Percentiles rank a stretch among this genome's conserved stretches.
Evolutionary conservation across 1,140 invertebrate species (phyloP).

Genomic region (Drosophila hydei): DNA sequence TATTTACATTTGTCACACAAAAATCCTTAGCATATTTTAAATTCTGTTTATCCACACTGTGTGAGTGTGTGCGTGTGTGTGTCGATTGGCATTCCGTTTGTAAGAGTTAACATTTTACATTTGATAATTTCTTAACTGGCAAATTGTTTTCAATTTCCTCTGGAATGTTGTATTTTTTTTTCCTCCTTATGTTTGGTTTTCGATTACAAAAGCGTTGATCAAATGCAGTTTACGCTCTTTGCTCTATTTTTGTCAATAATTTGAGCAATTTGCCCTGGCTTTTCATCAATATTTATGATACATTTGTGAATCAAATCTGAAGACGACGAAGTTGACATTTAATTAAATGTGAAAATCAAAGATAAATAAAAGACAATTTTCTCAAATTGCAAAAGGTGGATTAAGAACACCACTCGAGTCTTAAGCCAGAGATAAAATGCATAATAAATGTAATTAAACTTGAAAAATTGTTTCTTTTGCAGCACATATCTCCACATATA

Average conservation of each 20-base stretch:
- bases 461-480: too few relatives aligned
- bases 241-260: background rate
- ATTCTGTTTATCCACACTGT: slow-evolving; percentile 9
- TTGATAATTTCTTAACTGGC: slow-evolving; percentile 1
- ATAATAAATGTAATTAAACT: too few relatives aligned
- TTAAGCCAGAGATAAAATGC: too few relatives aligned
- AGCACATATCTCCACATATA: too few relatives aligned
- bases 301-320: too few relatives aligned
- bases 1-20: slow-evolving; percentile 22
- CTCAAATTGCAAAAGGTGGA: too few relatives aligned
- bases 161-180: background rate
- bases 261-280: background rate
- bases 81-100: background rate
- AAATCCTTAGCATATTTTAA: slow-evolving; percentile 29
- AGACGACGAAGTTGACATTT: too few relatives aligned
- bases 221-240: slow-evolving; percentile 3
- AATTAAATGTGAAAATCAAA: too few relatives aligned
- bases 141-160: background rate
- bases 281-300: slow-evolving; percentile 5
- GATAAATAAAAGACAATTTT: too few relatives aligned
- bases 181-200: background rate
- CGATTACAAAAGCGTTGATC: background rate
- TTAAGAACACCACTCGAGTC: too few relatives aligned
- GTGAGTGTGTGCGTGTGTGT: slow-evolving; percentile 2
- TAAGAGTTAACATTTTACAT: background rate